These are phyloP conservation scores for Salvator merianae DNA, from an alignment of 2,113 vertebrate species.

Conservation along the genomic window DNA sequence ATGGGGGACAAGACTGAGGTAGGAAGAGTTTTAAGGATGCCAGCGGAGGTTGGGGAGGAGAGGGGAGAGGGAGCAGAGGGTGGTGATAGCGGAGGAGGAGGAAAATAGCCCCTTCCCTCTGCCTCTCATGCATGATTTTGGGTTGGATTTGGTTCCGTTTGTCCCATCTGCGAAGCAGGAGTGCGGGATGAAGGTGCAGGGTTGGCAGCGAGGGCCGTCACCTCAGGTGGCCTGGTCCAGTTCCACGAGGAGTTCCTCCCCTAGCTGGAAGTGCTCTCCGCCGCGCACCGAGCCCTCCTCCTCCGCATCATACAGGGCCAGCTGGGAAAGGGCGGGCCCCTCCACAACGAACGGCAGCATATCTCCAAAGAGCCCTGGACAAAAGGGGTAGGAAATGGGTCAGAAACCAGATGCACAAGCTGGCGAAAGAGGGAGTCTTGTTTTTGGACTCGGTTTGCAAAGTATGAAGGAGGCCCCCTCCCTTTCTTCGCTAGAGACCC, in stretches of 20 bases:
- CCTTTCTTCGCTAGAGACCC: no score
- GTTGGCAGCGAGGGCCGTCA: not conserved
- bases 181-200: not conserved
- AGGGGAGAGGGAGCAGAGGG: not conserved
- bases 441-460: no score
- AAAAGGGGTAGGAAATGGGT: not conserved
- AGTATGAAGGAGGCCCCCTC: no score
- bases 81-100: not conserved
- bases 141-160: conserved; percentile 24
- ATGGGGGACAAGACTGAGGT: conserved; percentile 9
- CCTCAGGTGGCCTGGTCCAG: conserved; percentile 45
- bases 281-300: conserved; percentile 21
- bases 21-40: conserved; percentile 20
- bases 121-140: conserved; percentile 7
- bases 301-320: conserved; percentile 47
- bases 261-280: conserved; percentile 38
- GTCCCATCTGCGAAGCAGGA: conserved; percentile 25
- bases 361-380: conserved; percentile 17
- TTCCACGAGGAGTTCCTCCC: conserved; percentile 22
- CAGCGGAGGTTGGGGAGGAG: not conserved
- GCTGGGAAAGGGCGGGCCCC: conserved; percentile 39
- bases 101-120: not conserved
- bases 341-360: conserved; percentile 31
- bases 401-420: no score
- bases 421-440: not conserved